These are phyloP conservation scores for Musca domestica DNA, from an alignment of 1,140 invertebrate species.

Conservation along the genomic window DNA sequence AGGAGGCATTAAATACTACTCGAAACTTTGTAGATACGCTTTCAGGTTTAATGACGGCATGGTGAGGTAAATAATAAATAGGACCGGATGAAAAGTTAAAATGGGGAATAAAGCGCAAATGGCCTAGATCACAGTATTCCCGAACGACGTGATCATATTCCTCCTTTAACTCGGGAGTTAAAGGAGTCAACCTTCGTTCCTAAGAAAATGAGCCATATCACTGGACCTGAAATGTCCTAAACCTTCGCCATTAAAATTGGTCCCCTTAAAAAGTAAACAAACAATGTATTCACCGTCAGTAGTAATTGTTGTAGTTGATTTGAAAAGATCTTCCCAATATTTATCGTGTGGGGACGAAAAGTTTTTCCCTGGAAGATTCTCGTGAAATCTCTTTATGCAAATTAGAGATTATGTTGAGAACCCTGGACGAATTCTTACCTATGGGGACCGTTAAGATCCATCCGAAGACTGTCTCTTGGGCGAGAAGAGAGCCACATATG, in stretches of 20 bases:
- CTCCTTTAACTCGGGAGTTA: background rate
- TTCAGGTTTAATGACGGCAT: too few species aligned
- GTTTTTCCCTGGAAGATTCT: background rate
- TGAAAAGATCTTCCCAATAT: background rate
- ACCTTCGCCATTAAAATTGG: background rate
- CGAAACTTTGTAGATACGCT: constrained; percentile 39
- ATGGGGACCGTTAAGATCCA: too few species aligned
- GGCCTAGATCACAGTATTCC: too few species aligned
- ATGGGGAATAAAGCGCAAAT: background rate
- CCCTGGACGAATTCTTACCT: too few species aligned
- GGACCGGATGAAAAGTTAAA: too few species aligned
- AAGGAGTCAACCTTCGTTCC: background rate
- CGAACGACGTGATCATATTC: background rate
- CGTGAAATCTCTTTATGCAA: background rate
- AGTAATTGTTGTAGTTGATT: background rate
- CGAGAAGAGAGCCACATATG: too few species aligned
- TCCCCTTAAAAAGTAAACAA: background rate
- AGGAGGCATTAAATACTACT: constrained; percentile 35
- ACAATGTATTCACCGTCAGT: background rate
- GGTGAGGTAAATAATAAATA: constrained; percentile 32
- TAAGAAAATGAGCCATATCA: background rate
- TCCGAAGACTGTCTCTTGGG: too few species aligned
- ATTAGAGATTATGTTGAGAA: background rate
- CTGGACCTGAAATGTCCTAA: too few species aligned
- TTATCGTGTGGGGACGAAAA: background rate